phyloP scores from a whole-genome alignment of 1,140 invertebrate genomes.

The Latrodectus geometricus region DNA sequence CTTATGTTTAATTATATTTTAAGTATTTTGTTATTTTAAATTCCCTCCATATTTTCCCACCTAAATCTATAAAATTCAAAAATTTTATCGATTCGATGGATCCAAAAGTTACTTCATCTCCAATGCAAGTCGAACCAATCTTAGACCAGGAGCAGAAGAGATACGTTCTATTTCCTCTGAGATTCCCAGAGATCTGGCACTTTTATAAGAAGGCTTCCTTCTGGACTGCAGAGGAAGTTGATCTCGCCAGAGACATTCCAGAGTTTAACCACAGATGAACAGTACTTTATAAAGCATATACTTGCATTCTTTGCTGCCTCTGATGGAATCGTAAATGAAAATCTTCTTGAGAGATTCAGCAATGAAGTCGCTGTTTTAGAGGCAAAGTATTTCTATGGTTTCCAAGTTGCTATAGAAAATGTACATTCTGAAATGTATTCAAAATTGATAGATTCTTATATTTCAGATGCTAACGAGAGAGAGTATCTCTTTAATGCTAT shows the following conservation, averaged over 20 bases:
- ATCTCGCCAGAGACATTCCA: slow-evolving; percentile 85
- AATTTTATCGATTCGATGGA: no score
- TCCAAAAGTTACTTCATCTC: no score
- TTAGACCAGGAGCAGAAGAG: no score
- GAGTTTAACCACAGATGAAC: slow-evolving; percentile 86
- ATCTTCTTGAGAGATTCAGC: slow-evolving; percentile 93
- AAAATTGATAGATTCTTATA: slow-evolving; percentile 96
- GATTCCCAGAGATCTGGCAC: slow-evolving; percentile 92
- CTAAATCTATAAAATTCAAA: no score
- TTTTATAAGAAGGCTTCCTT: slow-evolving; percentile 99
- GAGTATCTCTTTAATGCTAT: slow-evolving; percentile 96
- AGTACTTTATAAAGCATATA: slow-evolving; percentile 96
- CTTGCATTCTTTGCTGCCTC: slow-evolving; percentile 99
- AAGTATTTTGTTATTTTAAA: no score
- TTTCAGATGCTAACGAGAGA: slow-evolving; percentile 85
- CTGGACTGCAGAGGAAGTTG: slow-evolving; percentile 98
- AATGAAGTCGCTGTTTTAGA: slow-evolving; percentile 97
- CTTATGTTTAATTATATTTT: no score
- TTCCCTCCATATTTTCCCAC: no score
- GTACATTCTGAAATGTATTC: slow-evolving; percentile 99
- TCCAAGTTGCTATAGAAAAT: slow-evolving; percentile 99
- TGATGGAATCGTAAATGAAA: slow-evolving; percentile 99
- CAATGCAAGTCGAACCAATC: no score
- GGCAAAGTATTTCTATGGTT: slow-evolving; percentile 98
- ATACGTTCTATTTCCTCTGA: no score